phyloP scores from a whole-genome alignment of 2,113 vertebrate genomes.

The Phylloscopus whistleri region DNA sequence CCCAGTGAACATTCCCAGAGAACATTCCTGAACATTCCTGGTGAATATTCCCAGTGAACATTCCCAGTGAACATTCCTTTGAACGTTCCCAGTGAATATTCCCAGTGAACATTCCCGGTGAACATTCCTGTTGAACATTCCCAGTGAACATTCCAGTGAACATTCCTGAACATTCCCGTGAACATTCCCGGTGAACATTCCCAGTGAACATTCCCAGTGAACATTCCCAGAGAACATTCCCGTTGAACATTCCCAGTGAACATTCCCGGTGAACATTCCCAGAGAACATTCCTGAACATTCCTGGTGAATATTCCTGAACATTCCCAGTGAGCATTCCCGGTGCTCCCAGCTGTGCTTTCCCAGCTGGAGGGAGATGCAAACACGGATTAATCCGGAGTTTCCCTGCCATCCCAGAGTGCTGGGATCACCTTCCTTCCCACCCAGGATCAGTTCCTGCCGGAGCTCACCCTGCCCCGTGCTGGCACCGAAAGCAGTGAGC shows the following conservation, averaged over 20 bases:
- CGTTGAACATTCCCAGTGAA: neutral
- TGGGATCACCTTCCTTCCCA: too few species aligned
- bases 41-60: too few species aligned
- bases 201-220: too few species aligned
- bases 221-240: too few species aligned
- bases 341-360: neutral
- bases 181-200: too few species aligned
- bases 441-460: neutral
- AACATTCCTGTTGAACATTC: too few species aligned
- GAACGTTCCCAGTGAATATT: too few species aligned
- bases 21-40: too few species aligned
- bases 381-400: accelerated
- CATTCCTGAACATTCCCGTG: neutral
- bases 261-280: neutral
- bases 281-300: too few species aligned
- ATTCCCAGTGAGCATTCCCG: neutral
- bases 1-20: too few species aligned
- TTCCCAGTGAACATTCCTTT: neutral
- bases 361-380: neutral
- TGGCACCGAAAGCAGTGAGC: neutral
- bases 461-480: neutral
- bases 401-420: accelerated
- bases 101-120: too few species aligned
- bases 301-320: neutral
- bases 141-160: neutral